Percentiles rank a stretch among this genome's conserved stretches.
Evolutionary conservation across 1,140 invertebrate genomes (phyloP).

Genomic region (Euura saliciscinereae): DNA sequence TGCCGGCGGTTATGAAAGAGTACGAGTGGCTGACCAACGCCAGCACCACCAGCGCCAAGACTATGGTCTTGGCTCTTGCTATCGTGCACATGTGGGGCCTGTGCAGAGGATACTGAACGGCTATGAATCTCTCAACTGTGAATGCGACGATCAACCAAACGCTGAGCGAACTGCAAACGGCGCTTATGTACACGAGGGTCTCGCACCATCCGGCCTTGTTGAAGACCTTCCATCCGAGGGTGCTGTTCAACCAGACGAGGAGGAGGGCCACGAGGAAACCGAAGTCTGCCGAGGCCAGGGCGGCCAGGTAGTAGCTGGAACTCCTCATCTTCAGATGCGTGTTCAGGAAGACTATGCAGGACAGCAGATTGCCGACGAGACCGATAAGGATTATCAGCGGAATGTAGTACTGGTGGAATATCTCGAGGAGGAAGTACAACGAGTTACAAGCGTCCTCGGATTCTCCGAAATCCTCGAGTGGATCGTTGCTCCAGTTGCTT

Average conservation of each 20-base stretch:
- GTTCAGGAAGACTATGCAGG: constrained; percentile 64
- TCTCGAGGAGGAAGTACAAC: constrained; percentile 54
- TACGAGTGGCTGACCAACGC: constrained; percentile 62
- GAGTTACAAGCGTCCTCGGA: constrained; percentile 20
- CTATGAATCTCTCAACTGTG: constrained; percentile 70
- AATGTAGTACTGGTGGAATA: constrained; percentile 62
- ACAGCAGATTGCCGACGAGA: constrained; percentile 63
- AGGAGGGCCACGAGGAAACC: constrained; percentile 61
- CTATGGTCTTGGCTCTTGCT: constrained; percentile 63
- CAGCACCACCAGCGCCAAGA: constrained; percentile 52
- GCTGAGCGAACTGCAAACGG: constrained; percentile 65
- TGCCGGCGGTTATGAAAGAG: constrained; percentile 58
- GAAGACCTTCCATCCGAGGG: constrained; percentile 57
- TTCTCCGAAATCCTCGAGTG: background rate
- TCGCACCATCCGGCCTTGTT: constrained; percentile 66
- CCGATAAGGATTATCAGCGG: constrained; percentile 63
- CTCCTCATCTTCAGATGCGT: constrained; percentile 64
- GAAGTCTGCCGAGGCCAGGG: constrained; percentile 62
- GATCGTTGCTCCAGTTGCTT: background rate
- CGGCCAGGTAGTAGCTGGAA: constrained; percentile 67
- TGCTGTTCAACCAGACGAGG: constrained; percentile 62
- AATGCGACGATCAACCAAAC: constrained; percentile 71
- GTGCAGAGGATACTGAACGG: constrained; percentile 69
- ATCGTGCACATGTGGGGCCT: constrained; percentile 69
- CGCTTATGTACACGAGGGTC: constrained; percentile 62